Evolutionary conservation across 92 coral and sea anemone genomes (phyloP), one percentile per base, ranked within the genome.

Genomic region (Umimayanthus chanpuru): DNA sequence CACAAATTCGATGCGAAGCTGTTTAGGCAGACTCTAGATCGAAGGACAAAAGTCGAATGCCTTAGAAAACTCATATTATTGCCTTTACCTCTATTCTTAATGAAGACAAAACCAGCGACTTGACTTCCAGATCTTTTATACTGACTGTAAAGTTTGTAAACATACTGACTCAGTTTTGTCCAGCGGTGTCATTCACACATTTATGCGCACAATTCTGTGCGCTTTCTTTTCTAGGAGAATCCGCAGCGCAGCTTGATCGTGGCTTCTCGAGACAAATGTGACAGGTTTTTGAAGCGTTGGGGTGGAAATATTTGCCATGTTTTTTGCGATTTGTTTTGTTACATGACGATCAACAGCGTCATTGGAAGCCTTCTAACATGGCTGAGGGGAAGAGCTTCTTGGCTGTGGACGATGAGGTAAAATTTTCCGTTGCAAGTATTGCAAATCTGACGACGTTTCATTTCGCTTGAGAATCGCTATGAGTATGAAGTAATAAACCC

Each of bases 381-480:
- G 99, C 73, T 92, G 41, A 96, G 91, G 90, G 96, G 97, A 88
- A 93, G 96, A 74, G 71, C 90, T 88, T 92, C 94, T 72, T 95
- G 90, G 75, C 88, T 92, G 4, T 85, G 93, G 50, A 81, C 92
- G n/a, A 79, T 90, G 90, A 96, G 99, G 99, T 96, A 93, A 58
- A 38, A 28, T 53, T 20, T 21, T 21, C 25, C 25, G 68, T 61
- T 9, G 25, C 64, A 55, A 11, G 20, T 55, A 2, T 55, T 55
- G 49, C 58, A 50, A 50, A 2, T 50, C 1, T 11, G 11, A 3
- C 58, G 58, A 53, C 58, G 58, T 14, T 53, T 53, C 16, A 18
- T 53, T 53, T 53, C 58, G 18, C 58, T 53, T 53, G 58, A 53
- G 16, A 50, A 50, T 50, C 1, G 15, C 56, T 50, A n/a, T n/a